Base-by-base conservation (phyloP, 1,140 invertebrate genomes). In the Panulirus ornatus region DNA sequence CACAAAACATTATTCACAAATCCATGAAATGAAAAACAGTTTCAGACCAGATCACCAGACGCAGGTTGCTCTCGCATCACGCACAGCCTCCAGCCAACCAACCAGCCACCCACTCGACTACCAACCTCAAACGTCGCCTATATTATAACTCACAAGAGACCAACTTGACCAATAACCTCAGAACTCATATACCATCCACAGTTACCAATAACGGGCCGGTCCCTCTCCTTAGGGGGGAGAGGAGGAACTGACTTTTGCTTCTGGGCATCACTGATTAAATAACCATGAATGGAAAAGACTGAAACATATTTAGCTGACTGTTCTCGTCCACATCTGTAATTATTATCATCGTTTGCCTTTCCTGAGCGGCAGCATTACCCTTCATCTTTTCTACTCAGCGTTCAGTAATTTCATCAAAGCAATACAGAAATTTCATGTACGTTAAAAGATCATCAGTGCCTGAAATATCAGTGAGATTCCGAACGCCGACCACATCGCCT, bases 401-500 rank as follows among this genome's bases (percentile, higher is more conserved):
- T 19, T 27, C 8, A 36, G 47, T 58, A 81, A 81, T 81, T 81
- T 81, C 78, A 81, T 81, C 78, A 81, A 81, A 78, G 42, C 38
- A 51, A 54, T 36, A 22, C 51, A 81, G 78, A 81, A 47, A 81
- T 58, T 81, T 81, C 47, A 51, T n/a, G 30, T 3, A n/a, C 9
- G 40, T 51, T 34, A 51, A 51, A 79, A 30, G 76, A 30, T 22
- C 76, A 79, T 8, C 9, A 9, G 6, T 14, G 5, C 78, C 34
- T 81, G 54, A 81, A 81, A 81, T 81, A 81, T 81, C 78, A 81
- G 78, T 81, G 47, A 81, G 47, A 81, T 81, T 81, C 78, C 78
- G 27, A 51, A 79, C 30, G 76, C 38, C 11, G 27, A n/a, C 34
- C 42, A 44, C 38, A 2, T 51, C 76, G 40, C n/a, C 22, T n/a